A percentile compares a stretch with the other conserved stretches of the same genome.
Conservation (phyloP, 2,113 vertebrate species). For the Murina feae region DNA sequence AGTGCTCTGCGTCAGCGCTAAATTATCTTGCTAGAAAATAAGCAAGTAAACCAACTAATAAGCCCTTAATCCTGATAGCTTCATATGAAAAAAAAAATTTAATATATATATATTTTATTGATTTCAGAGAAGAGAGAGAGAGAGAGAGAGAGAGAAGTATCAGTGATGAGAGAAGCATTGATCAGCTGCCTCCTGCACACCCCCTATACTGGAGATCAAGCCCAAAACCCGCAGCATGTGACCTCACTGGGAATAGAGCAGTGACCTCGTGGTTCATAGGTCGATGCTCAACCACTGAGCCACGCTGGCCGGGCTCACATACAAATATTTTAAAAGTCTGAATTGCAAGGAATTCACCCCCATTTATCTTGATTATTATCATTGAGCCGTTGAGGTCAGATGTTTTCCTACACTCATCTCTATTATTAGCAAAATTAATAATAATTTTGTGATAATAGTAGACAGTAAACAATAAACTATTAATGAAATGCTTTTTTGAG, state of each 20-base stretch:
- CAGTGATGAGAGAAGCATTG: too few relatives aligned
- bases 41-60: background rate
- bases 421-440: background rate
- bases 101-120: too few relatives aligned
- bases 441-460: background rate
- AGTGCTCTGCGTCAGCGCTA: background rate
- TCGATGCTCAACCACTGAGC: too few relatives aligned
- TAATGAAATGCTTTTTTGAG: background rate
- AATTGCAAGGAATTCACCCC: background rate
- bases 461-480: background rate
- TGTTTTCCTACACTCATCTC: background rate
- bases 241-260: too few relatives aligned
- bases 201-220: too few relatives aligned
- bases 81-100: too few relatives aligned
- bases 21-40: background rate
- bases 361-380: background rate
- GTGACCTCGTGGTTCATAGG: too few relatives aligned
- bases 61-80: background rate
- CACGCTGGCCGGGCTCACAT: too few relatives aligned
- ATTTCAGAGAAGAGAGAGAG: too few relatives aligned
- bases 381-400: background rate
- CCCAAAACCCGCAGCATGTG: too few relatives aligned
- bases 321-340: background rate
- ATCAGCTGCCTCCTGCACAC: too few relatives aligned
- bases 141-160: too few relatives aligned